Evolutionary conservation across 2,797 vertebrate species (phyloP).

Genomic region (Anguilla marmorata): DNA sequence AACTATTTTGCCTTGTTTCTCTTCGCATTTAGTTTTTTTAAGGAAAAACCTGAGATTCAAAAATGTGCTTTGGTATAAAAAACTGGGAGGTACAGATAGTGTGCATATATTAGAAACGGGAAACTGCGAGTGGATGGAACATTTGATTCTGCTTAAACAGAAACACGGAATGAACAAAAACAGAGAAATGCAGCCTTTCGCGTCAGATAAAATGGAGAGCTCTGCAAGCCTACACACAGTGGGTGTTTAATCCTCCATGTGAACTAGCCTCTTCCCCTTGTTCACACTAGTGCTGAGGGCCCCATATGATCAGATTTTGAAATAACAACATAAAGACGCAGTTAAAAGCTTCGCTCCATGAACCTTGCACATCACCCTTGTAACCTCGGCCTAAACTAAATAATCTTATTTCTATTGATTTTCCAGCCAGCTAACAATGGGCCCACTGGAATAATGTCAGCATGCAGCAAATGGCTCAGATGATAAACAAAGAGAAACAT

Average conservation of each 20-base stretch:
- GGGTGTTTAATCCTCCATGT: slow-evolving; percentile 47
- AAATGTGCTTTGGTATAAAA: not conserved
- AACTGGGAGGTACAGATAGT: not conserved
- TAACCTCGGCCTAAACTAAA: slow-evolving; percentile 86
- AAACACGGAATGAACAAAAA: not conserved
- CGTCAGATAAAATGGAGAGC: not conserved
- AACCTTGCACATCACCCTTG: slow-evolving; percentile 80
- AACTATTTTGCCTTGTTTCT: not conserved
- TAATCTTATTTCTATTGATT: slow-evolving; percentile 97
- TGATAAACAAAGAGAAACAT: slow-evolving; percentile 83
- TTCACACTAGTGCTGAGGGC: slow-evolving; percentile 12
- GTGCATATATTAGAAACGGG: not conserved
- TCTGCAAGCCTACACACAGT: not conserved
- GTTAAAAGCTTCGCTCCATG: slow-evolving; percentile 83
- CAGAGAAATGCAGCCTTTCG: not conserved
- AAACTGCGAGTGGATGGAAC: not conserved
- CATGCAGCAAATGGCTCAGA: slow-evolving; percentile 86
- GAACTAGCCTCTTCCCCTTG: slow-evolving; percentile 37
- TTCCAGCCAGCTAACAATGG: slow-evolving; percentile 85
- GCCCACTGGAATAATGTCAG: slow-evolving; percentile 87
- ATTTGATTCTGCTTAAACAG: not conserved
- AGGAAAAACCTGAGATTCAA: not conserved
- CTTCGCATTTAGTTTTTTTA: not conserved
- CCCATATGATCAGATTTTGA: slow-evolving; percentile 40
- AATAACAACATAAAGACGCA: slow-evolving; percentile 71